A percentile compares a stretch with the other conserved stretches of the same genome.
Conservation (phyloP, 2,888 invertebrate species). For the Cepaea hortensis region DNA sequence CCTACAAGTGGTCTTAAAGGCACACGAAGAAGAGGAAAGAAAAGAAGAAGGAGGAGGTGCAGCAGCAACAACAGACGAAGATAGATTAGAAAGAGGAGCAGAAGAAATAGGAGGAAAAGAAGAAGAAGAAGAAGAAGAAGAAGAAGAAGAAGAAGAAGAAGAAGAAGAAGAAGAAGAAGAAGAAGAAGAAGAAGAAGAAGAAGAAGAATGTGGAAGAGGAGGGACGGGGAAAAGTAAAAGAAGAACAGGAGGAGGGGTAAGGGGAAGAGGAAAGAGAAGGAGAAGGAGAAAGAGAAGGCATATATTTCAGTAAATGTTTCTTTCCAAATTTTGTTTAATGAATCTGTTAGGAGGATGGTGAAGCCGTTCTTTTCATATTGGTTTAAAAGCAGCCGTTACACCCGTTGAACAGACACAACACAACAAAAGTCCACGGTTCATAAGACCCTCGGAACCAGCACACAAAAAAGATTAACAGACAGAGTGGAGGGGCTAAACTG, state of each 20-base stretch:
- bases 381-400: too few relatives aligned
- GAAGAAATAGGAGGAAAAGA: not conserved
- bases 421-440: too few relatives aligned
- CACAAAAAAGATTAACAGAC: too few relatives aligned
- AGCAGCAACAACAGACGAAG: not conserved
- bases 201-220: not conserved
- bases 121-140: not conserved
- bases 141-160: not conserved
- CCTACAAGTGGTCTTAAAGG: too few relatives aligned
- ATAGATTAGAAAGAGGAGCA: not conserved
- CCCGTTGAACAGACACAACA: too few relatives aligned
- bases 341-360: too few relatives aligned
- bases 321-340: too few relatives aligned
- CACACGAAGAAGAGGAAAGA: not conserved
- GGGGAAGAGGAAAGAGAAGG: not conserved
- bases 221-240: not conserved
- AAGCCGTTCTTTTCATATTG: too few relatives aligned
- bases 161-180: not conserved
- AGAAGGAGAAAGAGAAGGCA: not conserved
- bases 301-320: too few relatives aligned
- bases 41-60: not conserved
- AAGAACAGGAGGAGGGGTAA: not conserved
- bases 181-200: not conserved
- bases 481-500: too few relatives aligned
- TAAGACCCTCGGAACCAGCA: too few relatives aligned